phyloP scores from a whole-genome alignment of 2,113 vertebrate species.

The Psettodes erumei region DNA sequence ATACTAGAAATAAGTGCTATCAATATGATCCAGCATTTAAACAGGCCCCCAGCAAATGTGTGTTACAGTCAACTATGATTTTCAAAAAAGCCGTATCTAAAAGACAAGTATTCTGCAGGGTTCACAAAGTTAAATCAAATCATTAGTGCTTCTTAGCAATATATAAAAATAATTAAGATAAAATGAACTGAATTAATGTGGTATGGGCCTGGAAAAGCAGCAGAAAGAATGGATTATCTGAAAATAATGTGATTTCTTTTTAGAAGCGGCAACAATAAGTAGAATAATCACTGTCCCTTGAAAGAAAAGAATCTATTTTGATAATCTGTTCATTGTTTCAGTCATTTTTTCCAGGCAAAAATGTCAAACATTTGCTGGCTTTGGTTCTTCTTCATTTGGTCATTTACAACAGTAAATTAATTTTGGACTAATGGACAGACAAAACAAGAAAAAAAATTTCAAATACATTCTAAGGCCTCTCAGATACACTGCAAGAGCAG shows the following conservation, averaged over 20 bases:
- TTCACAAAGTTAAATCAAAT: background rate
- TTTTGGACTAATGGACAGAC: background rate
- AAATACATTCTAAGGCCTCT: background rate
- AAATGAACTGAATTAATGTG: background rate
- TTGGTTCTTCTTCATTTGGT: background rate
- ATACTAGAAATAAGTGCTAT: background rate
- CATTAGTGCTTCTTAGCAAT: background rate
- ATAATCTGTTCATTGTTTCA: background rate
- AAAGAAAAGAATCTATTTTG: background rate
- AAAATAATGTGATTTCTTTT: background rate
- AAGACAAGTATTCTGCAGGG: background rate
- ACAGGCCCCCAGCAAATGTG: background rate
- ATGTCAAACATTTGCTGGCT: background rate
- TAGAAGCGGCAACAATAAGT: background rate
- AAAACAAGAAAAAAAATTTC: too few relatives aligned
- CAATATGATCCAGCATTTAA: slow-evolving; percentile 43
- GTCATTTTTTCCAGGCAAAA: background rate
- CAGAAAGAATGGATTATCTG: background rate
- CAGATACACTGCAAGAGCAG: background rate
- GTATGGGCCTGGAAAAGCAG: background rate
- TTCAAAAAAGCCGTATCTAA: too few relatives aligned
- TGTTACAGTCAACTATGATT: background rate
- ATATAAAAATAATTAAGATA: background rate
- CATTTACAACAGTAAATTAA: background rate
- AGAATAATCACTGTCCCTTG: background rate